Evolutionary conservation across 1,140 invertebrate genomes (phyloP).

Genomic region (Macrobrachium rosenbergii): DNA sequence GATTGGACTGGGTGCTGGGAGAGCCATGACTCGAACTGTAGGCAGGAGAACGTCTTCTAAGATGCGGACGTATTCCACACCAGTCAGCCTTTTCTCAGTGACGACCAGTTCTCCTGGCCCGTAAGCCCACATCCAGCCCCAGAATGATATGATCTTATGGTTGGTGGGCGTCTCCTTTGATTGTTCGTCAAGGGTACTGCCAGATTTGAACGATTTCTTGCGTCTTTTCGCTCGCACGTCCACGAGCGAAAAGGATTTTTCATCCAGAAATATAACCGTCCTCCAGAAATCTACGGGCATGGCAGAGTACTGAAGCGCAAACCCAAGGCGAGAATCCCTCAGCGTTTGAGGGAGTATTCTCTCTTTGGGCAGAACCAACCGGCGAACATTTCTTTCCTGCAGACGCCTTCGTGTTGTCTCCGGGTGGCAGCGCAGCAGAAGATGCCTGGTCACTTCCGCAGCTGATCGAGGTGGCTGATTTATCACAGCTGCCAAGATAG

Average conservation of each 20-base stretch:
- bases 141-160: not conserved
- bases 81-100: not conserved
- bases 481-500: no score
- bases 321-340: not conserved
- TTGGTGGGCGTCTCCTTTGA: not conserved
- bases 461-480: no score
- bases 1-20: not conserved
- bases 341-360: not conserved
- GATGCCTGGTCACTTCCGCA: not conserved
- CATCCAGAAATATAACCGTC: slow-evolving; percentile 13
- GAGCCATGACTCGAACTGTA: not conserved
- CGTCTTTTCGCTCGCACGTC: not conserved
- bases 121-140: slow-evolving; percentile 6
- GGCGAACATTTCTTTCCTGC: not conserved
- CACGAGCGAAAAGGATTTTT: not conserved
- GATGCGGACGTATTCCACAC: slow-evolving; percentile 8
- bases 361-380: not conserved
- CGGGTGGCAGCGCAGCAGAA: slow-evolving; percentile 6
- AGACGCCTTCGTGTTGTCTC: not conserved
- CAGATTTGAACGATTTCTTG: not conserved
- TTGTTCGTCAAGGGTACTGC: not conserved
- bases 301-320: not conserved
- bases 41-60: slow-evolving; percentile 3
- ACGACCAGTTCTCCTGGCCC: not conserved
- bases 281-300: not conserved